Base-by-base conservation (phyloP, 2,113 vertebrate genomes). In the Marcusenius ussheri region DNA sequence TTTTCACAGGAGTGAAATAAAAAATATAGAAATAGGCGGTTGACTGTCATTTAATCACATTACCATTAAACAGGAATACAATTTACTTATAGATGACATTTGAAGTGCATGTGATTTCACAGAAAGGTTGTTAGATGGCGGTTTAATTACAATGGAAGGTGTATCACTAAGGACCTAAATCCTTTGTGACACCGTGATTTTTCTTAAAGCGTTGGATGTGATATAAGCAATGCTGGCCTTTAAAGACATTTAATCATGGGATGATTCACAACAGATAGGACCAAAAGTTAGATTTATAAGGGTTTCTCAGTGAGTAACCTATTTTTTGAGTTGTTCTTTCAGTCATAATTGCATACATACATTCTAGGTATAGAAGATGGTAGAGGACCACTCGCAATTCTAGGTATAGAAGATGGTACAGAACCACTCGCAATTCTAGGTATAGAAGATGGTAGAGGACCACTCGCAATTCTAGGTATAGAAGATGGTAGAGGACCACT, bases 31-130 rank as follows among this genome's bases (percentile, higher is more conserved):
- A 95, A 94, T 92, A 94, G 90, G 90, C 70, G 89, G 88, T 91
- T 91, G 93, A 89, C 88, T 92, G 93, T 93, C 91, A 92, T 92
- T 93, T 91, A 94, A 92, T 90, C 85, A 42, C 74, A 90, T 80
- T 87, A 91, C 89, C 88, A 91, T 92, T 83, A 92, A 92, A 93
- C n/a, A 49, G 45, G 15, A 70, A 70, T 49, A 74, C 62, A 88
- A 91, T 91, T 85, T 70, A 86, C 91, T 91, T 93, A 91, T 15
- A 85, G 86, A 66, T 95, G 95, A 94, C 94, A 95, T 96, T 95
- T 96, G 80, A 90, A 93, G 88, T 94, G 90, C 74, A 88, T 47
- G 42, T 90, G 87, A 90, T 70, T 91, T 80, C 17, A 51, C 51
- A 62, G 87, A 77, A 80, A 74, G 62, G 21, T n/a, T 50, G 88